phyloP scores from a whole-genome alignment of 1,140 invertebrate species.

The Portunus trituberculatus region DNA sequence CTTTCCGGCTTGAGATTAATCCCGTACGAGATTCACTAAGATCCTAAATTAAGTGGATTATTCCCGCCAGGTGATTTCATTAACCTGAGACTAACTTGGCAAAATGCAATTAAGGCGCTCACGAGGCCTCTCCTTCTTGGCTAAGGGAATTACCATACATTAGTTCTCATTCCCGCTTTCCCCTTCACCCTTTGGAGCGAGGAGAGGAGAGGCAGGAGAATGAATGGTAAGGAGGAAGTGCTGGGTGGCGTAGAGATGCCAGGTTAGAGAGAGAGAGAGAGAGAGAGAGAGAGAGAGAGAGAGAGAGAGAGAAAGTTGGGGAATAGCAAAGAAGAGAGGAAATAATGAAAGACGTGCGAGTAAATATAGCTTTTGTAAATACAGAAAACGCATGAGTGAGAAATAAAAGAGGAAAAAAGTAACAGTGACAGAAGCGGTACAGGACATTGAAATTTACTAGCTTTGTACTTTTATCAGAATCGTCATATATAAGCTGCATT shows the following conservation, averaged over 20 bases:
- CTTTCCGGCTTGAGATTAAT: background rate
- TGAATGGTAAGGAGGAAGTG: no score
- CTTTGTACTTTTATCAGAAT: no score
- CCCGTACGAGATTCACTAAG: background rate
- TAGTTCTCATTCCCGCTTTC: background rate
- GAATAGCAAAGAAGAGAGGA: background rate
- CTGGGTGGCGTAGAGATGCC: no score
- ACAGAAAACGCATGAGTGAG: no score
- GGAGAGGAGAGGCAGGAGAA: no score
- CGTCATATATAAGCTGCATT: no score
- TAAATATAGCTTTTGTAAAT: background rate
- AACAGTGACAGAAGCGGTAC: no score
- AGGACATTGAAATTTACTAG: no score
- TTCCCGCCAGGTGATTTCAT: constrained; percentile 20
- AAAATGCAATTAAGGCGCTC: constrained; percentile 3
- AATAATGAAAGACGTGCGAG: no score
- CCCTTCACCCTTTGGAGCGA: no score
- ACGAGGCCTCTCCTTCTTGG: background rate
- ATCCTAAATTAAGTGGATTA: constrained; percentile 2
- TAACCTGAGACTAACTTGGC: constrained; percentile 21
- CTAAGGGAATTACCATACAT: background rate
- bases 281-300: background rate
- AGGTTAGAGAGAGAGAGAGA: background rate
- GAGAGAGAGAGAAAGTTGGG: background rate
- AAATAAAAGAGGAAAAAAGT: no score